A percentile compares a stretch with the other conserved stretches of the same genome.
Conservation (phyloP, 2,888 invertebrate species). For the Carpatolechia fugitivella region DNA sequence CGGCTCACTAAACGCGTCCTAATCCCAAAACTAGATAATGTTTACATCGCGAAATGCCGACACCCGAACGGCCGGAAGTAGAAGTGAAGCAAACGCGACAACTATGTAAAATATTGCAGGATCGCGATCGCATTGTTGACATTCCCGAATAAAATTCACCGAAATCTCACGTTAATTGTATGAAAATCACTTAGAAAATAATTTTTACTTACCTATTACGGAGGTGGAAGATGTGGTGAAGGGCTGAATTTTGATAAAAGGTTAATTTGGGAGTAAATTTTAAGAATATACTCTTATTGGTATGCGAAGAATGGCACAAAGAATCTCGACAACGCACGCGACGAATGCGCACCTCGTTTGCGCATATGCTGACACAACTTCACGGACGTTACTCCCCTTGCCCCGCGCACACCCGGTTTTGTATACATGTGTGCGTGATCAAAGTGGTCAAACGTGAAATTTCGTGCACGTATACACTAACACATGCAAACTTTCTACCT, state of each 20-base stretch:
- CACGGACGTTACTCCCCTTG: conserved; percentile 76
- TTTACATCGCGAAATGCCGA: conserved; percentile 79
- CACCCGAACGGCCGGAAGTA: conserved; percentile 79
- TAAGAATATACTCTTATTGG: conserved; percentile 88
- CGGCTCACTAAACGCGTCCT: conserved; percentile 63
- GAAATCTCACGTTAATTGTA: conserved; percentile 81
- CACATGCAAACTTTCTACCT: conserved; percentile 67
- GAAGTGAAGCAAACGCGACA: conserved; percentile 84
- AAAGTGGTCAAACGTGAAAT: conserved; percentile 80
- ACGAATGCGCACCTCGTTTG: conserved; percentile 89
- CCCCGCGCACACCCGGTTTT: conserved; percentile 71
- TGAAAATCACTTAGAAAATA: conserved; percentile 79
- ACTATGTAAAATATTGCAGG: conserved; percentile 89
- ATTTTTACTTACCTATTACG: conserved; percentile 86
- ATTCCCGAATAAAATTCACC: conserved; percentile 83
- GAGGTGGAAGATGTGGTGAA: conserved; percentile 81
- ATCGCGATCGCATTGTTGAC: conserved; percentile 87
- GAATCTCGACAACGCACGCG: conserved; percentile 97
- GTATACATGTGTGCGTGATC: conserved; percentile 57
- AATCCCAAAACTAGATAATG: conserved; percentile 75
- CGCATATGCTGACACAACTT: conserved; percentile 88
- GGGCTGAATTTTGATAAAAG: conserved; percentile 82
- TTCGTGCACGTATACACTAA: conserved; percentile 66
- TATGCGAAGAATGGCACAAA: conserved; percentile 98
- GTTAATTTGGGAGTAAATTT: conserved; percentile 84